phyloP scores from a whole-genome alignment of 2,797 vertebrate genomes.

The Gallirallus australis region DNA sequence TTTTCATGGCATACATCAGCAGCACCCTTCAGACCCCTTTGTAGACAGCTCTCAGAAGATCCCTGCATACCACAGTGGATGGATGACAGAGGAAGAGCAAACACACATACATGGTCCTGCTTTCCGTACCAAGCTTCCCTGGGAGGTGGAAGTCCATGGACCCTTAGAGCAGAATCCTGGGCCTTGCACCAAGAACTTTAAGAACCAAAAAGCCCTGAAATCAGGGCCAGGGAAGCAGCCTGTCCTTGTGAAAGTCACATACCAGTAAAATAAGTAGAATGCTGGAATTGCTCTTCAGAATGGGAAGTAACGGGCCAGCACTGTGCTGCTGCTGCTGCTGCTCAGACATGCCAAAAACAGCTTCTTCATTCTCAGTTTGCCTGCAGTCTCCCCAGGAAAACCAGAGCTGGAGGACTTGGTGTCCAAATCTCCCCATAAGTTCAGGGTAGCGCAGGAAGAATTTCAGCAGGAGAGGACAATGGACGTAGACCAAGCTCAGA shows the following conservation, averaged over 20 bases:
- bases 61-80: background rate
- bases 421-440: slow-evolving; percentile 86
- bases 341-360: background rate
- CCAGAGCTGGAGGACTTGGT: slow-evolving; percentile 84
- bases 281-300: slow-evolving; percentile 84
- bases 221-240: background rate
- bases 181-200: background rate
- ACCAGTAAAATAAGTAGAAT: slow-evolving; percentile 88
- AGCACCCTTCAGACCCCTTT: background rate
- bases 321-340: slow-evolving; percentile 42
- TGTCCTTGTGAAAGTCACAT: slow-evolving; percentile 41
- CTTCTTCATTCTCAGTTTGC: slow-evolving; percentile 45
- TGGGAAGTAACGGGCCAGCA: slow-evolving; percentile 75
- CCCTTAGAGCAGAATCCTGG: background rate
- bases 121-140: background rate
- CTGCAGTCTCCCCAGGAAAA: slow-evolving; percentile 77
- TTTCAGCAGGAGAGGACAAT: slow-evolving; percentile 86
- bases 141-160: background rate
- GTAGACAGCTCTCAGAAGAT: background rate
- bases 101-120: background rate
- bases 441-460: slow-evolving; percentile 87
- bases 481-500: slow-evolving; percentile 84
- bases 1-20: background rate
- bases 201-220: background rate
- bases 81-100: background rate